Percentiles rank a stretch among this genome's conserved stretches.
phyloP scores from a whole-genome alignment of 1,140 invertebrate species.

The Thaumetopoea pityocampa region DNA sequence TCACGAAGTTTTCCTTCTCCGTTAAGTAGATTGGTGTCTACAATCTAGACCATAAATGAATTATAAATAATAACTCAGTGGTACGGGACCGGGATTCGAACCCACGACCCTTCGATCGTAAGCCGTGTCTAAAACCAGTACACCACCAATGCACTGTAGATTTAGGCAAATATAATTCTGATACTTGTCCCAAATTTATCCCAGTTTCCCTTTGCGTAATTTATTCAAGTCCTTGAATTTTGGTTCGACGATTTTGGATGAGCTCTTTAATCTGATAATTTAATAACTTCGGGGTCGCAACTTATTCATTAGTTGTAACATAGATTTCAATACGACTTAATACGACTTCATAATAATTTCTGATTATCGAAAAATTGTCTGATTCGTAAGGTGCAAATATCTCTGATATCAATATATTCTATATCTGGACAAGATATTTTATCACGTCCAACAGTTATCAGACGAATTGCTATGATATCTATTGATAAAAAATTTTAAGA shows the following conservation, averaged over 20 bases:
- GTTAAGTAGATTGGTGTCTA: no score
- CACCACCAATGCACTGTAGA: no score
- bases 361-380: constrained; percentile 1
- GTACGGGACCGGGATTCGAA: no score
- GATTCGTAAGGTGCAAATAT: neutral
- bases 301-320: neutral
- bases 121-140: no score
- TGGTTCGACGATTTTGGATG: neutral
- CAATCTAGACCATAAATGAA: no score
- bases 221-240: neutral
- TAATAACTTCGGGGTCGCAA: neutral
- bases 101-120: no score
- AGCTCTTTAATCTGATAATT: neutral
- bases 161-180: no score
- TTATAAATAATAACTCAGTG: no score
- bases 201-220: neutral
- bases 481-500: constrained; percentile 21
- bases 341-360: neutral
- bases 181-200: neutral
- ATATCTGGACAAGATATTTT: neutral
- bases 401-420: neutral
- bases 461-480: constrained; percentile 15
- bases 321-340: neutral
- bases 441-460: constrained; percentile 4
- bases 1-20: no score